Evolutionary conservation across 23 tunicate genomes (phyloP).

Genomic region (Halocynthia aurantium): DNA sequence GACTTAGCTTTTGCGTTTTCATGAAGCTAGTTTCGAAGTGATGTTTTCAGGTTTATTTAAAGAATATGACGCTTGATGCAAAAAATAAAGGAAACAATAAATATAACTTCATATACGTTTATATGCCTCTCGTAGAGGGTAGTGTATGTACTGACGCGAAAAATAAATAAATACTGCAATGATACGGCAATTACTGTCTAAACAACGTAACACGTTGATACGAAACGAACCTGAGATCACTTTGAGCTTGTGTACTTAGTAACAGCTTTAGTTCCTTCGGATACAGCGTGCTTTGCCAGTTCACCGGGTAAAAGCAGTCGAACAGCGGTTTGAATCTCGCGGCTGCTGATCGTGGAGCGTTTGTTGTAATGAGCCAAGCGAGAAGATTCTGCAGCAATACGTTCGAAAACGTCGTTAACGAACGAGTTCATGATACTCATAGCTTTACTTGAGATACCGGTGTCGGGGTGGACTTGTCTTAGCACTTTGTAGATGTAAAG

Average conservation of each 20-base stretch:
- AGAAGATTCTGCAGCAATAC: conserved; percentile 26
- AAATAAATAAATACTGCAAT: too few species aligned
- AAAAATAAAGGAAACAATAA: too few species aligned
- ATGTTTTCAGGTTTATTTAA: too few species aligned
- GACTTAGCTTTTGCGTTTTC: too few species aligned
- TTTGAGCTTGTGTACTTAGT: conserved; percentile 27
- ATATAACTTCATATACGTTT: too few species aligned
- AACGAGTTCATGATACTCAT: conserved; percentile 36
- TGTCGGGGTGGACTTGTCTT: conserved; percentile 37
- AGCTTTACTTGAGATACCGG: conserved; percentile 28
- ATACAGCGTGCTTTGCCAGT: conserved; percentile 28
- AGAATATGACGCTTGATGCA: too few species aligned
- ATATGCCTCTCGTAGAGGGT: too few species aligned
- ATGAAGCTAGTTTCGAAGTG: too few species aligned
- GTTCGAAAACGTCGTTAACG: conserved; percentile 31
- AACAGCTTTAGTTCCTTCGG: conserved; percentile 27
- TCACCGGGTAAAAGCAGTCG: conserved; percentile 23
- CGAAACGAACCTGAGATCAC: neutral
- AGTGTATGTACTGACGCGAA: too few species aligned
- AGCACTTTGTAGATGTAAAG: conserved; percentile 17
- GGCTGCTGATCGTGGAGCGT: conserved; percentile 23
- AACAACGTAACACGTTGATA: too few species aligned
- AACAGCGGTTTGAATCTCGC: conserved; percentile 31
- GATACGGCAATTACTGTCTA: too few species aligned
- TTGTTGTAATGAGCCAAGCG: conserved; percentile 23